A percentile compares a stretch with the other conserved stretches of the same genome.
Conservation (phyloP, 2,797 vertebrate genomes). For the Natrix natrix region DNA sequence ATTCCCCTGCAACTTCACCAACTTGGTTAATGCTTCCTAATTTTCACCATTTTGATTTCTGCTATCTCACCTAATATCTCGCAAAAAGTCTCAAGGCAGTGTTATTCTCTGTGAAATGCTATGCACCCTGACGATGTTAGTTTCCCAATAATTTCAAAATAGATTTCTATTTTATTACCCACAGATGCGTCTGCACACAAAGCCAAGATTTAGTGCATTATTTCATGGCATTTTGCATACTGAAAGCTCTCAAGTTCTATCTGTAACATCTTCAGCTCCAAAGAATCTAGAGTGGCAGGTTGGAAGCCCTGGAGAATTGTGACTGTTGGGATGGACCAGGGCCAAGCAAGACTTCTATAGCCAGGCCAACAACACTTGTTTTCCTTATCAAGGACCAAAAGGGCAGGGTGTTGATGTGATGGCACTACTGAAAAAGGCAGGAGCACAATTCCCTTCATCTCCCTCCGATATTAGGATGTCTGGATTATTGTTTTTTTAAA, state of each 20-base stretch:
- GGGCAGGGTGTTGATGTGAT: not conserved
- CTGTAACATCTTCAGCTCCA: not conserved
- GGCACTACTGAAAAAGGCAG: not conserved
- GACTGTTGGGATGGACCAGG: not conserved
- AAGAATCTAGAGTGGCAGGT: not conserved
- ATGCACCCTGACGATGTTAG: not conserved
- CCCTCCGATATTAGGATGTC: not conserved
- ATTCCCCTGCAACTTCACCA: not conserved
- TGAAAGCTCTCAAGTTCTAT: not conserved
- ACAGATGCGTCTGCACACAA: not conserved
- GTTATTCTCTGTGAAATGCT: not conserved
- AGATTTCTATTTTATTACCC: not conserved
- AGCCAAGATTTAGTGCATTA: not conserved
- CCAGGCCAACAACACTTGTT: not conserved
- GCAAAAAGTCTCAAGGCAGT: not conserved
- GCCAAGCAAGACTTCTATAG: not conserved
- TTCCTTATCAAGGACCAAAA: not conserved
- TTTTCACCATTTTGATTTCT: not conserved
- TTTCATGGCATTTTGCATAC: not conserved
- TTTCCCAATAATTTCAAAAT: not conserved
- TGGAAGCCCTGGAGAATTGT: not conserved
- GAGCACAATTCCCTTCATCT: not conserved
- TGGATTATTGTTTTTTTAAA: not conserved
- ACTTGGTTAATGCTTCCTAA: too few relatives aligned
- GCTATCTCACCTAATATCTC: not conserved